Percentiles rank a stretch among this genome's conserved stretches.
Conservation (phyloP, 2,113 vertebrate species). For the Hydrochoerus hydrochaeris region DNA sequence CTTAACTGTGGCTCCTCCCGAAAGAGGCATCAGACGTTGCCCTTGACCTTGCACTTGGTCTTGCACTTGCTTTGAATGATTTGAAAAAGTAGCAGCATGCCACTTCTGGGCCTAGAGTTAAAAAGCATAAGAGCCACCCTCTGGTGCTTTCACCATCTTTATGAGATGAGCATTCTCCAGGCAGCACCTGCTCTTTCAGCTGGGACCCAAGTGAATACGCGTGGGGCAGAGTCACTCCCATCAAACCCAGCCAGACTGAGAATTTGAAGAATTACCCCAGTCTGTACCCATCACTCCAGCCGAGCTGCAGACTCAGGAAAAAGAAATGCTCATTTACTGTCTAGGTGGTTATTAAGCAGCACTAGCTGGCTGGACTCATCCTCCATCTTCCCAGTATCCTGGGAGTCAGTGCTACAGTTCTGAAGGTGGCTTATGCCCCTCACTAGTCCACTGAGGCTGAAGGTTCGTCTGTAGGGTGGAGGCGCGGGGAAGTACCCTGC, state of each 20-base stretch:
- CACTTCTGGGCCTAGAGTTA: background rate
- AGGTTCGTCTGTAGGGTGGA: background rate
- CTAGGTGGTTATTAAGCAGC: background rate
- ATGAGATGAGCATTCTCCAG: background rate
- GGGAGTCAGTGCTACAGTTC: background rate
- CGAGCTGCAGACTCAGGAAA: background rate
- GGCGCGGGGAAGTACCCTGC: background rate
- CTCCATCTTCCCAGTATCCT: background rate
- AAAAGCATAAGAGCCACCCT: background rate
- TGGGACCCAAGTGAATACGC: background rate
- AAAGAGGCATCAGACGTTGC: background rate
- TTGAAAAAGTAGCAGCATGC: background rate
- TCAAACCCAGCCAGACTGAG: background rate
- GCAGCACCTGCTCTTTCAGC: background rate
- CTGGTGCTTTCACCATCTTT: background rate
- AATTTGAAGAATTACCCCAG: background rate
- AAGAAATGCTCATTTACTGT: background rate
- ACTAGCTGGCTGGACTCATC: background rate
- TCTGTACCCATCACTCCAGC: background rate
- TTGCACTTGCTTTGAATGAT: background rate
- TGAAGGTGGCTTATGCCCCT: background rate
- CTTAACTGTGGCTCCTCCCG: background rate
- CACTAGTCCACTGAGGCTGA: too few relatives aligned
- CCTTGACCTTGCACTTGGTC: constrained; percentile 8
- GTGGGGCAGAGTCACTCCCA: background rate